Percentiles rank a stretch among this genome's conserved stretches.
phyloP scores from a whole-genome alignment of 2,113 vertebrate genomes.

The Thamnaconus septentrionalis region DNA sequence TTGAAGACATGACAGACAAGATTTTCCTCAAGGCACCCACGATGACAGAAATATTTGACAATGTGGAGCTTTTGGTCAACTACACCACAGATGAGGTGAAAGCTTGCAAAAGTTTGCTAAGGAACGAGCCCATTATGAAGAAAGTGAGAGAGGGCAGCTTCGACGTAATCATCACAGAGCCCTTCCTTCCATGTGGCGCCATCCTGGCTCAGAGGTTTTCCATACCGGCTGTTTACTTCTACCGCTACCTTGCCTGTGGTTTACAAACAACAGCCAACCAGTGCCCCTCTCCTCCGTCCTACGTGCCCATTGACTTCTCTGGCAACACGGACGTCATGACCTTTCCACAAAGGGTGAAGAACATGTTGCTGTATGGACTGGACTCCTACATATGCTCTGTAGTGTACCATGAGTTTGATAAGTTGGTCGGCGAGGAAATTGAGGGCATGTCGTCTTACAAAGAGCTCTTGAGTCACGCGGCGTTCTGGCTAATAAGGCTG shows the following conservation, averaged over 20 bases:
- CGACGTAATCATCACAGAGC: slow-evolving; percentile 80
- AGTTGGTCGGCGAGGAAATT: too few relatives aligned
- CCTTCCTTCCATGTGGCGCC: slow-evolving; percentile 80
- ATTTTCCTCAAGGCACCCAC: slow-evolving; percentile 23
- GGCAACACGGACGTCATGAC: too few relatives aligned
- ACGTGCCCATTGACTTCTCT: too few relatives aligned
- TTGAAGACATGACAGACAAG: neutral
- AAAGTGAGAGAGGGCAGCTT: slow-evolving; percentile 71
- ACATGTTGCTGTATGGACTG: too few relatives aligned
- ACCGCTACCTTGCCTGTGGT: slow-evolving; percentile 73
- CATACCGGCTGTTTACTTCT: slow-evolving; percentile 81
- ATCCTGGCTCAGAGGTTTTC: slow-evolving; percentile 77
- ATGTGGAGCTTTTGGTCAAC: slow-evolving; percentile 36
- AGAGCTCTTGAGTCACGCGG: too few relatives aligned
- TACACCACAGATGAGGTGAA: slow-evolving; percentile 56
- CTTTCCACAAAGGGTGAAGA: too few relatives aligned
- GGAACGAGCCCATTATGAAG: slow-evolving; percentile 67
- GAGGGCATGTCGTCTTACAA: too few relatives aligned
- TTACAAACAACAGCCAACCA: slow-evolving; percentile 71
- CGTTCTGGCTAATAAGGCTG: too few relatives aligned
- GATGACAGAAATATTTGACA: slow-evolving; percentile 20
- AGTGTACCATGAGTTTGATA: too few relatives aligned
- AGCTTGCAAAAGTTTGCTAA: slow-evolving; percentile 69
- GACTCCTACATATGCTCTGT: too few relatives aligned
- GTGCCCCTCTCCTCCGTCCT: too few relatives aligned